A percentile compares a stretch with the other conserved stretches of the same genome.
Conservation (phyloP, 2,888 invertebrate species). For the Scotopteryx bipunctaria region DNA sequence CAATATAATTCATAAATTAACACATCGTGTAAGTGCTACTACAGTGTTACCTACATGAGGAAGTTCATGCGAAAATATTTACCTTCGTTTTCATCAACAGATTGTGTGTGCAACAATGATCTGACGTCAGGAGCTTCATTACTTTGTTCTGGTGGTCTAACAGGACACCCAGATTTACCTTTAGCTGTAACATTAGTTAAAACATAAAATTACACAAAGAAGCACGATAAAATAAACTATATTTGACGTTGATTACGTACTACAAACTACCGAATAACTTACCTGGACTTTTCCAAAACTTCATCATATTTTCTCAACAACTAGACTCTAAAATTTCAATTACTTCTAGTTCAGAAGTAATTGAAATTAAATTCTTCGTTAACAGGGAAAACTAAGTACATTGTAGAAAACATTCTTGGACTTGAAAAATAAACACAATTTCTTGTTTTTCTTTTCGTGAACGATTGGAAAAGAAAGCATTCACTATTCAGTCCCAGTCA, state of each 20-base stretch:
- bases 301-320: slow-evolving; percentile 85
- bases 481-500: no score
- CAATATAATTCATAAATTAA: not conserved
- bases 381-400: slow-evolving; percentile 11
- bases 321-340: slow-evolving; percentile 4
- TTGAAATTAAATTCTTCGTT: slow-evolving; percentile 10
- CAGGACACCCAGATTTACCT: slow-evolving; percentile 78
- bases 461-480: no score
- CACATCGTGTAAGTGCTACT: not conserved
- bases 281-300: slow-evolving; percentile 91
- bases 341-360: slow-evolving; percentile 1
- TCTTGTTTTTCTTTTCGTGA: slow-evolving; percentile 5
- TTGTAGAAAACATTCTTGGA: slow-evolving; percentile 16
- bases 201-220: not conserved
- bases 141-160: slow-evolving; percentile 72
- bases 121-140: slow-evolving; percentile 45
- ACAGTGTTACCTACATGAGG: not conserved
- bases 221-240: not conserved
- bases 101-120: slow-evolving; percentile 53
- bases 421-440: slow-evolving; percentile 21
- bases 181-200: slow-evolving; percentile 63
- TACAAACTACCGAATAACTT: slow-evolving; percentile 43
- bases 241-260: slow-evolving; percentile 10
- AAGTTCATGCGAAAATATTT: slow-evolving; percentile 36
- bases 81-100: slow-evolving; percentile 64